Evolutionary conservation across 2,113 vertebrate genomes (phyloP), one percentile per base, ranked within the genome.

Genomic region (Eleginops maclovinus): DNA sequence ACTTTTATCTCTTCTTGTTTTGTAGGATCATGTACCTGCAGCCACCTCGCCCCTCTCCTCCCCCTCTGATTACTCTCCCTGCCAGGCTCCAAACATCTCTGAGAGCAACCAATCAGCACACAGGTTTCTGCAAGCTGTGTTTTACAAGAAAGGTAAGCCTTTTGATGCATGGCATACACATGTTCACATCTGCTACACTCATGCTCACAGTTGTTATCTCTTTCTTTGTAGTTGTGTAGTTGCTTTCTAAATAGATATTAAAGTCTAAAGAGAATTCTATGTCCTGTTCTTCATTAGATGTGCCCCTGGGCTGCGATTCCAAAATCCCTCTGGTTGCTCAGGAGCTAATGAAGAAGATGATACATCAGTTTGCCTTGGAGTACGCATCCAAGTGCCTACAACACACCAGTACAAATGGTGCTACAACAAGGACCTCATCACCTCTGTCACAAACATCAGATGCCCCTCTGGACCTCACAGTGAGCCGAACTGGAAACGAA

Each of bases 281-380:
- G 31, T 36, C 80, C 11, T 77, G 9, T 72, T 87, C 80, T 86
- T 90, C 89, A 49, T 80, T 85, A 99, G 98, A 99, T 96, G 95
- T 97, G 94, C 93, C 96, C 94, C 93, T 96, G 92, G 96, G 96
- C 95, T 97, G 95, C 95, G 97, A 99, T 95, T 94, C 97, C 92
- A 98, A 96, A 95, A 97, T 99, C 95, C 98, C 98, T 89, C 89
- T 96, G 94, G 96, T 97, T 93, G 98, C 98, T 92, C 97, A 98
- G 94, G 98, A 99, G 95, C 96, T 99, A 94, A 99, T 99, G 97
- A 98, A 96, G 93, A 99, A 97, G 92, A 99, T 99, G 98, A 98
- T 99, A 87, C 97, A 94, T 92, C 96, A 97, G 94, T 99, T 99
- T 95, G 98, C 98, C 56, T 95, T 96, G 94, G 98, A 99, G 93